A percentile compares a stretch with the other conserved stretches of the same genome.
Conservation (phyloP, 2,113 vertebrate genomes). For the Notarius quadriscutis region DNA sequence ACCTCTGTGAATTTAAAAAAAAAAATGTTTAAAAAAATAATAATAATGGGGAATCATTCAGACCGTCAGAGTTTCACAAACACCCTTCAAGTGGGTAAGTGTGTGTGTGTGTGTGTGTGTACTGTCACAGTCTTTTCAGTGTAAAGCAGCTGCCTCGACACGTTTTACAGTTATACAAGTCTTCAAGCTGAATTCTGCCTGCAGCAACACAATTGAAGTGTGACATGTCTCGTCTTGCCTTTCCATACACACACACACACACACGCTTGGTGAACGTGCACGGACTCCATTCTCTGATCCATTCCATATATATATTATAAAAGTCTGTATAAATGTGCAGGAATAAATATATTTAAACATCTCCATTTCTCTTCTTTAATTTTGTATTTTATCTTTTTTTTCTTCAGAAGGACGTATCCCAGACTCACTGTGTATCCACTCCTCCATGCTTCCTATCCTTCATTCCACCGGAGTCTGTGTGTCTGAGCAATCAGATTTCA, state of each 20-base stretch:
- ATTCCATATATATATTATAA: background rate
- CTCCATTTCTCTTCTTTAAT: background rate
- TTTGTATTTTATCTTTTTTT: background rate
- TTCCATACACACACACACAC: background rate
- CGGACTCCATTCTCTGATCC: background rate
- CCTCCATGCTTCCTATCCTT: conserved; percentile 92
- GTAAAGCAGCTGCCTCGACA: conserved; percentile 22
- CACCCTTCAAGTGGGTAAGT: background rate
- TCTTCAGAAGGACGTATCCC: conserved; percentile 4
- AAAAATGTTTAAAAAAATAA: background rate
- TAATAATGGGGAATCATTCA: background rate
- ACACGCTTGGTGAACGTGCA: background rate
- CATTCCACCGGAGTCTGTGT: conserved; percentile 99
- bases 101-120: conserved; percentile 19
- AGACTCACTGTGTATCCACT: conserved; percentile 44
- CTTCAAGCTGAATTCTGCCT: conserved; percentile 16
- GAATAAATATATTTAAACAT: background rate
- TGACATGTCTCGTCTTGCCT: conserved; percentile 23
- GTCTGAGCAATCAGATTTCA: conserved; percentile 93
- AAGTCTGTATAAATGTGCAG: background rate
- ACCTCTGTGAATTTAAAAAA: background rate
- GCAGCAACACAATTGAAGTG: background rate
- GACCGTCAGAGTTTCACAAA: background rate
- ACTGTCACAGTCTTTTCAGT: background rate
- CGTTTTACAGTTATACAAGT: conserved; percentile 11